phyloP scores from a whole-genome alignment of 2,797 vertebrate species.

The Decapterus maruadsi region DNA sequence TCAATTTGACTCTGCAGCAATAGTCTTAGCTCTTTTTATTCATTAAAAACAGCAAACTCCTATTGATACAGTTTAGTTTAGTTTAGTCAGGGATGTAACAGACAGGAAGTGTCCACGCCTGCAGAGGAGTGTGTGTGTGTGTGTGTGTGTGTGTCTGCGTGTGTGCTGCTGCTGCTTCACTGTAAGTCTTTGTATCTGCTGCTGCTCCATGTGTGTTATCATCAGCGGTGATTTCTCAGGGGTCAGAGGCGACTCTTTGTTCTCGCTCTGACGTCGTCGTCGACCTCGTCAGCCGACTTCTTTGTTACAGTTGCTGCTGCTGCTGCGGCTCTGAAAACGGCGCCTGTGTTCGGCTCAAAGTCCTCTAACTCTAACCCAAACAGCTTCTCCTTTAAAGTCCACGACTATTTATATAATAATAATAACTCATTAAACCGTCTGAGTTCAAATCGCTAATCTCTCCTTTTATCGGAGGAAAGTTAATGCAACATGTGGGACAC shows the following conservation, averaged over 20 bases:
- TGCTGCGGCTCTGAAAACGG: constrained; percentile 51
- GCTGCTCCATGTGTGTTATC: constrained; percentile 46
- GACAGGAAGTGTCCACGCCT: constrained; percentile 27
- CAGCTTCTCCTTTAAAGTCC: background rate
- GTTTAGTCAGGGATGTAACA: background rate
- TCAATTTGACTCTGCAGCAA: too few species aligned
- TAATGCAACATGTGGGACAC: too few species aligned
- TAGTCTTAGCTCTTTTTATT: too few species aligned
- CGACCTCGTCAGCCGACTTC: constrained; percentile 56
- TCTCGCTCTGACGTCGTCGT: constrained; percentile 59
- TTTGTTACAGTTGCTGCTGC: constrained; percentile 49
- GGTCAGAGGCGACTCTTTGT: constrained; percentile 64
- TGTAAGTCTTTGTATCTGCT: constrained; percentile 40
- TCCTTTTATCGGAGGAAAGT: background rate
- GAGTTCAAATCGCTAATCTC: background rate
- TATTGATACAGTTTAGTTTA: too few species aligned
- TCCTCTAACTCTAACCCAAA: background rate
- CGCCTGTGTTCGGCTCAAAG: constrained; percentile 39
- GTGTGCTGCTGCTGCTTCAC: constrained; percentile 7
- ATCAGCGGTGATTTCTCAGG: constrained; percentile 52
- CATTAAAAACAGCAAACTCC: too few species aligned
- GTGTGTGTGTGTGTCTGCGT: background rate
- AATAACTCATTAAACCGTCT: background rate
- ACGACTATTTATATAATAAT: background rate
- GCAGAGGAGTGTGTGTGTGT: background rate